phyloP scores from a whole-genome alignment of 2,113 vertebrate species.

The Mus musculus region DNA sequence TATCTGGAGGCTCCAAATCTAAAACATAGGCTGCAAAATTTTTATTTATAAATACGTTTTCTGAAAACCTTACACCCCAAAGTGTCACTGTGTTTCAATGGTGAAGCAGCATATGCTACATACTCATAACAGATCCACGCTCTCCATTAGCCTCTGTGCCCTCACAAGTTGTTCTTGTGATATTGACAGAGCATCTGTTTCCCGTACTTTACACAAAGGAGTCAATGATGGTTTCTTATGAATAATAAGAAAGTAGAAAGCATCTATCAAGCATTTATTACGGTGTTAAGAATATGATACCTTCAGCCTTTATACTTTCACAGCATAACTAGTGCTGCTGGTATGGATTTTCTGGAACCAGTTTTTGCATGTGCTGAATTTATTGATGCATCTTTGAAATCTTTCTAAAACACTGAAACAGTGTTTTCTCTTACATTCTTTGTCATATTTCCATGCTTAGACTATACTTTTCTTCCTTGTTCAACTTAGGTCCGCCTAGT shows the following conservation, averaged over 20 bases:
- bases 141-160: too few species aligned
- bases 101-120: background rate
- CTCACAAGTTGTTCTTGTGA: background rate
- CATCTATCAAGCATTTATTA: too few species aligned
- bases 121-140: background rate
- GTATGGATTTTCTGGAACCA: background rate
- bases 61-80: background rate
- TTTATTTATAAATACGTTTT: background rate
- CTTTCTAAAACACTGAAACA: background rate
- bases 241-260: background rate
- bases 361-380: background rate
- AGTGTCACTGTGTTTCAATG: background rate
- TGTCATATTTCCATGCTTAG: background rate
- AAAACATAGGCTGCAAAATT: background rate
- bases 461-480: background rate
- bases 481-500: conserved; percentile 80
- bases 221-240: background rate
- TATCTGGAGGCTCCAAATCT: background rate
- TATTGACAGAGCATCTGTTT: background rate
- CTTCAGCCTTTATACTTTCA: background rate
- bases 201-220: background rate
- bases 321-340: background rate
- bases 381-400: background rate
- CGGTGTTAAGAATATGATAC: background rate
- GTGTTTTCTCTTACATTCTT: background rate